These are phyloP conservation scores for Platygyra sinensis DNA, from an alignment of 64 coral and sea anemone genomes.

Conservation along the genomic window DNA sequence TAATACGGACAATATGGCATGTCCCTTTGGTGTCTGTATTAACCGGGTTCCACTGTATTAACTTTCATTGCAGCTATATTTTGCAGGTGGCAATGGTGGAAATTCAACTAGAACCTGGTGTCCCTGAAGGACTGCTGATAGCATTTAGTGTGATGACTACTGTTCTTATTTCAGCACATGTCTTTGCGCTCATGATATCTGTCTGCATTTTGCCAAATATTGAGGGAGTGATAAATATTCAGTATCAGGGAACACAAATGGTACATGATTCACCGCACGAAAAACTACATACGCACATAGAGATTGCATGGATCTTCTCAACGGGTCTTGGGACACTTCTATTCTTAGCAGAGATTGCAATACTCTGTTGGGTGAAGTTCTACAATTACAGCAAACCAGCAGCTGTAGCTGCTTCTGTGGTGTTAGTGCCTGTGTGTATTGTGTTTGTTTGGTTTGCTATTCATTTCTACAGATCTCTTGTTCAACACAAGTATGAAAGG, in stretches of 20 bases:
- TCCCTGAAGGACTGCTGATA: conserved; percentile 74
- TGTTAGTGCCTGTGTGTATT: conserved; percentile 87
- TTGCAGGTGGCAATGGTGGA: conserved; percentile 97
- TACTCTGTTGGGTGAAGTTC: conserved; percentile 97
- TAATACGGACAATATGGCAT: too few relatives aligned
- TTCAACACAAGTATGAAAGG: conserved; percentile 88
- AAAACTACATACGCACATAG: conserved; percentile 86
- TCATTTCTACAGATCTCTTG: conserved; percentile 94
- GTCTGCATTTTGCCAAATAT: conserved; percentile 97
- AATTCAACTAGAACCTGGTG: conserved; percentile 78
- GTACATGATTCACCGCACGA: conserved; percentile 92
- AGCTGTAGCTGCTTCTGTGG: conserved; percentile 77
- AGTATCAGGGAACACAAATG: conserved; percentile 53
- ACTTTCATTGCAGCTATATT: conserved; percentile 3
- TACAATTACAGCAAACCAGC: conserved; percentile 76
- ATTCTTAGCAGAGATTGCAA: conserved; percentile 90
- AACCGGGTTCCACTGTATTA: too few relatives aligned
- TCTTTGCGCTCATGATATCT: conserved; percentile 99
- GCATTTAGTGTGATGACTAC: conserved; percentile 96
- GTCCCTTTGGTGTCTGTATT: too few relatives aligned
- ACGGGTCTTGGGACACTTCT: conserved; percentile 96
- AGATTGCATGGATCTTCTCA: conserved; percentile 97
- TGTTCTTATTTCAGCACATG: conserved; percentile 90
- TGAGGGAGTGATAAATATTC: conserved; percentile 84
- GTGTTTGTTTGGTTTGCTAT: conserved; percentile 92